A percentile compares a stretch with the other conserved stretches of the same genome.
Evolutionary conservation across 64 coral and sea anemone species (phyloP).

Genomic region (Porites lutea): DNA sequence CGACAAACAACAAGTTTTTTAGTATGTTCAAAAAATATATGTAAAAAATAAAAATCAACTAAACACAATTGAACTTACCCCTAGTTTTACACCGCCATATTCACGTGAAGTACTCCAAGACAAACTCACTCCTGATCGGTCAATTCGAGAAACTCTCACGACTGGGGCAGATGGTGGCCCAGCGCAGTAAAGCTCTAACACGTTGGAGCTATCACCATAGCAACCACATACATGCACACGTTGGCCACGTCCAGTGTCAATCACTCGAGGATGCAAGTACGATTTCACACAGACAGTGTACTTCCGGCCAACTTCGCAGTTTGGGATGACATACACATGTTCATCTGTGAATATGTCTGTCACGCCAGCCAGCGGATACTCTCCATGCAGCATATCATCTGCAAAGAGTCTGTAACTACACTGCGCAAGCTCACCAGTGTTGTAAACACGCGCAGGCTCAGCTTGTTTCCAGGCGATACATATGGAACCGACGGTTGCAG

Average conservation of each 20-base stretch:
- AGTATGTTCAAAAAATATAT: no score
- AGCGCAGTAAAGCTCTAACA: slow-evolving; percentile 52
- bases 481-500: slow-evolving; percentile 46
- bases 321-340: slow-evolving; percentile 59
- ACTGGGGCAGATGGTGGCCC: slow-evolving; percentile 52
- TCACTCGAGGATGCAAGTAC: slow-evolving; percentile 65
- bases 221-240: slow-evolving; percentile 77
- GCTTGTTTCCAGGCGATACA: slow-evolving; percentile 60
- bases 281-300: slow-evolving; percentile 69
- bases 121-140: slow-evolving; percentile 54
- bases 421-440: background rate
- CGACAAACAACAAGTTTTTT: no score
- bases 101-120: slow-evolving; percentile 75
- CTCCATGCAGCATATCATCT: slow-evolving; percentile 70
- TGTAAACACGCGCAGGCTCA: background rate
- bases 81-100: slow-evolving; percentile 45
- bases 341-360: slow-evolving; percentile 65
- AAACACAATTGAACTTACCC: slow-evolving; percentile 3
- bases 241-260: background rate
- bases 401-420: slow-evolving; percentile 82
- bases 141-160: slow-evolving; percentile 58
- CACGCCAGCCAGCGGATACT: slow-evolving; percentile 25
- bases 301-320: slow-evolving; percentile 50
- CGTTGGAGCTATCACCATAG: slow-evolving; percentile 80
- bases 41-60: no score